Evolutionary conservation across 2,888 invertebrate species (phyloP).

Genomic region (Plagodis pulveraria): DNA sequence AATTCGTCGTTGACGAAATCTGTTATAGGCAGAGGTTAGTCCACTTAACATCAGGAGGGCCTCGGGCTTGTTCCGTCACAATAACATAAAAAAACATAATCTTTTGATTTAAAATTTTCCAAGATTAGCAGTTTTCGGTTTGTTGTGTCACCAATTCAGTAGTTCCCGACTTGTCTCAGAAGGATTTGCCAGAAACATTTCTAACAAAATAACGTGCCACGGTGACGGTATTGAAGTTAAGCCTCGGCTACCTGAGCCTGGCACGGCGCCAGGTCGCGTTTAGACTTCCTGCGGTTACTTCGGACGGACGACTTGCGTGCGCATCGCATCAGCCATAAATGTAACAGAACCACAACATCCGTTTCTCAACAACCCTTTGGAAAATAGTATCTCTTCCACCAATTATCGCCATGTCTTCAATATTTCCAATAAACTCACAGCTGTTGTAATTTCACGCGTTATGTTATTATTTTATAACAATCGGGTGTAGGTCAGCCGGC

Average conservation of each 20-base stretch:
- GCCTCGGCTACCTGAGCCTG: constrained; percentile 33
- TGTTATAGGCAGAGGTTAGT: too few relatives aligned
- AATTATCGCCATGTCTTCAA: constrained; percentile 45
- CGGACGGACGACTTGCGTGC: constrained; percentile 22
- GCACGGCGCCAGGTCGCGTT: constrained; percentile 33
- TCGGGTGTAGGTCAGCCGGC: constrained; percentile 51
- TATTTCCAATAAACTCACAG: constrained; percentile 51
- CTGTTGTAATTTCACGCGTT: constrained; percentile 63
- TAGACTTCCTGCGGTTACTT: constrained; percentile 32
- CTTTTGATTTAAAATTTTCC: not conserved
- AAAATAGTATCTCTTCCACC: constrained; percentile 36
- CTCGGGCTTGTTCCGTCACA: too few relatives aligned
- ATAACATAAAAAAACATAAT: too few relatives aligned
- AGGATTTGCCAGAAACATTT: constrained; percentile 15
- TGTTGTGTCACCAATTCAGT: not conserved
- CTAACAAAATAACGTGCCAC: constrained; percentile 7
- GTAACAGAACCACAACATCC: constrained; percentile 20
- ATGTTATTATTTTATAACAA: constrained; percentile 43
- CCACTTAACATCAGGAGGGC: too few relatives aligned
- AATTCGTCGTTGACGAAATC: too few relatives aligned
- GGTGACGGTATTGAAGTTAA: constrained; percentile 7
- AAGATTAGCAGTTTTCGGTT: not conserved
- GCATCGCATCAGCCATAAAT: constrained; percentile 8
- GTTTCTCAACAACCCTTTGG: constrained; percentile 20
- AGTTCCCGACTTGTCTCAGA: constrained; percentile 4